phyloP scores from a whole-genome alignment of 2,113 vertebrate genomes.

The Calidris pugnax region DNA sequence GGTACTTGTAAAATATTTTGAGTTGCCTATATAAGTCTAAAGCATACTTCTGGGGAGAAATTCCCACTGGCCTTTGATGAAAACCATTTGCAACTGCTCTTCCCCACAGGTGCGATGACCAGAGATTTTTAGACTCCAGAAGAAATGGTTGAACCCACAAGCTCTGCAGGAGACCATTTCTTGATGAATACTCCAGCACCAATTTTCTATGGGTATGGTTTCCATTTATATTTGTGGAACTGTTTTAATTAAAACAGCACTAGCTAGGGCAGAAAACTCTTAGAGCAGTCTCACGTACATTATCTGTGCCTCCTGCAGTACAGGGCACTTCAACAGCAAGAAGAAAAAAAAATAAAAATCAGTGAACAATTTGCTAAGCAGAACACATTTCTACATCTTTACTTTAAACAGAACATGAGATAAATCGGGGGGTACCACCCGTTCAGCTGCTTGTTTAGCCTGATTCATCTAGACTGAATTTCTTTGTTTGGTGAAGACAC shows the following conservation, averaged over 20 bases:
- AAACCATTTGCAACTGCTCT: neutral
- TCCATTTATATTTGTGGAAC: neutral
- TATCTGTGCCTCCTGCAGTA: neutral
- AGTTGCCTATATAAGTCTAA: neutral
- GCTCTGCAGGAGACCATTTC: neutral
- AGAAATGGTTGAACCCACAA: neutral
- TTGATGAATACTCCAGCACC: neutral
- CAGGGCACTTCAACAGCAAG: neutral
- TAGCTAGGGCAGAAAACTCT: neutral
- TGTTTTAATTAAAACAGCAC: neutral
- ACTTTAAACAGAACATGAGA: neutral
- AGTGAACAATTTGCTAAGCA: neutral
- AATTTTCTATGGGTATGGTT: neutral
- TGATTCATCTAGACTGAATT: neutral
- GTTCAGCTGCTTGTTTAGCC: neutral
- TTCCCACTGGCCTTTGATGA: neutral
- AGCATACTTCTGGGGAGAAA: neutral
- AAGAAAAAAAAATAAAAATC: no score
- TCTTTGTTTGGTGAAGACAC: neutral
- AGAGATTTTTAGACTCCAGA: neutral
- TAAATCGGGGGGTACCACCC: rapidly evolving
- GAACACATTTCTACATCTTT: neutral
- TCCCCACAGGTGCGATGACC: neutral
- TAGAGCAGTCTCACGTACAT: neutral
- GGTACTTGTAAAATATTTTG: neutral